A percentile compares a stretch with the other conserved stretches of the same genome.
These are phyloP conservation scores for Solea solea DNA, from an alignment of 2,113 vertebrate genomes.

Conservation along the genomic window DNA sequence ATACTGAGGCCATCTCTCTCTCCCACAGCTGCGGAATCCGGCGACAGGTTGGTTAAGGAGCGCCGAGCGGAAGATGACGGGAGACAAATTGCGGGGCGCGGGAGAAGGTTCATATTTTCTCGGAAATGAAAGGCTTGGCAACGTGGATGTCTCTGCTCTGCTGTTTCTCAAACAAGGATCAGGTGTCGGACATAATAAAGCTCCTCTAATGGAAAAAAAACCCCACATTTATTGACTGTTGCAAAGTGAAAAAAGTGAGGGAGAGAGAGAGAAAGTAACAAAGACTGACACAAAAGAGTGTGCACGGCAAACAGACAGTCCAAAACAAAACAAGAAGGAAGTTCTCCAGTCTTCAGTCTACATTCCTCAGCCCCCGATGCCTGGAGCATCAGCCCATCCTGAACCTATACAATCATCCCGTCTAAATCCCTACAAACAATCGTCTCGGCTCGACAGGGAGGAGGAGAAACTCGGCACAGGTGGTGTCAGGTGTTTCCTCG, in stretches of 20 bases:
- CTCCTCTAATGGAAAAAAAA: slow-evolving; percentile 8
- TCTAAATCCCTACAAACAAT: slow-evolving; percentile 70
- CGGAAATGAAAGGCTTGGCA: slow-evolving; percentile 47
- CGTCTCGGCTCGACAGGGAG: slow-evolving; percentile 48
- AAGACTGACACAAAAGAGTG: slow-evolving; percentile 61
- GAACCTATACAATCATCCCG: slow-evolving; percentile 64
- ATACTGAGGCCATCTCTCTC: slow-evolving; percentile 47
- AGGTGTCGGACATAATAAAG: slow-evolving; percentile 31
- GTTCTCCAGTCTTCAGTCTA: slow-evolving; percentile 69
- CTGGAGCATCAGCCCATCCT: slow-evolving; percentile 66
- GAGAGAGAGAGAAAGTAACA: slow-evolving; percentile 29
- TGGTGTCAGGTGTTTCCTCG: slow-evolving; percentile 71
- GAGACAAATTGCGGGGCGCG: slow-evolving; percentile 54
- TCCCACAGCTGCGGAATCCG: slow-evolving; percentile 54
- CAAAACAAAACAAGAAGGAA: slow-evolving; percentile 73
- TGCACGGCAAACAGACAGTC: slow-evolving; percentile 65
- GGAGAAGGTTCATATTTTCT: slow-evolving; percentile 45
- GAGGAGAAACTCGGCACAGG: slow-evolving; percentile 62
- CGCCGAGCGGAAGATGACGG: slow-evolving; percentile 51
- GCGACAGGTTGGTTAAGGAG: slow-evolving; percentile 55
- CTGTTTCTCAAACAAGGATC: slow-evolving; percentile 37
- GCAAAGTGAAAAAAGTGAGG: slow-evolving; percentile 35
- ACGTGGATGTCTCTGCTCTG: slow-evolving; percentile 20
- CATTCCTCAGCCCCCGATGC: slow-evolving; percentile 68
- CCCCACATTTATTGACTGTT: slow-evolving; percentile 8